These are phyloP conservation scores for Habropoda laboriosa DNA, from an alignment of 1,140 invertebrate species.

Conservation along the genomic window DNA sequence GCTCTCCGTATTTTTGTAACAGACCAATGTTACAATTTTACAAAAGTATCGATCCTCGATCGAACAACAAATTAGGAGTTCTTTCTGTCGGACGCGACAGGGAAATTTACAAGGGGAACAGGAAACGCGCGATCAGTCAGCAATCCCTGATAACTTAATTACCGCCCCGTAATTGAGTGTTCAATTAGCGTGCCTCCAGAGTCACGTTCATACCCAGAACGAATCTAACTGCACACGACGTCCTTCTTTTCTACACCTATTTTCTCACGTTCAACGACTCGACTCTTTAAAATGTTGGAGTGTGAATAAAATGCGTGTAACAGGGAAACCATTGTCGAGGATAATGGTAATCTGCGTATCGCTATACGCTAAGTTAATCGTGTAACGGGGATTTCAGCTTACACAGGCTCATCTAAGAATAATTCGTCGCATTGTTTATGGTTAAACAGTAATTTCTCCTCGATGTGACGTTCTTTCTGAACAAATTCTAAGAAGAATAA, in stretches of 20 bases:
- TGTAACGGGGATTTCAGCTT: background rate
- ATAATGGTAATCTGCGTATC: background rate
- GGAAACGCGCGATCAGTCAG: background rate
- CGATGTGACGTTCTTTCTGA: too few species aligned
- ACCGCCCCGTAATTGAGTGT: constrained; percentile 20
- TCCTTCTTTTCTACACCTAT: background rate
- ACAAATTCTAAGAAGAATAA: too few species aligned
- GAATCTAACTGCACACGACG: background rate
- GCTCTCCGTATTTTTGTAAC: too few species aligned
- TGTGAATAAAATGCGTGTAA: background rate
- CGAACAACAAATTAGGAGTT: background rate
- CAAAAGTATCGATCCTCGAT: background rate
- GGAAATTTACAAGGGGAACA: background rate
- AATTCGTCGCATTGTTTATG: too few species aligned
- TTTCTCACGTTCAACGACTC: background rate
- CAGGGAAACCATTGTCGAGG: background rate
- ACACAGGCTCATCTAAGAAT: background rate
- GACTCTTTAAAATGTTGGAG: background rate
- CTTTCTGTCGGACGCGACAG: background rate
- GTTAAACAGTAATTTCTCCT: too few species aligned
- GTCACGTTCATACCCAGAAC: background rate
- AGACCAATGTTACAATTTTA: too few species aligned
- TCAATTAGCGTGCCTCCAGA: background rate
- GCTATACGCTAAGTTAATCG: background rate
- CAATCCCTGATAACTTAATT: constrained; percentile 25